Conservation (phyloP, 2,797 vertebrate species). For the Spondyliosoma cantharus region DNA sequence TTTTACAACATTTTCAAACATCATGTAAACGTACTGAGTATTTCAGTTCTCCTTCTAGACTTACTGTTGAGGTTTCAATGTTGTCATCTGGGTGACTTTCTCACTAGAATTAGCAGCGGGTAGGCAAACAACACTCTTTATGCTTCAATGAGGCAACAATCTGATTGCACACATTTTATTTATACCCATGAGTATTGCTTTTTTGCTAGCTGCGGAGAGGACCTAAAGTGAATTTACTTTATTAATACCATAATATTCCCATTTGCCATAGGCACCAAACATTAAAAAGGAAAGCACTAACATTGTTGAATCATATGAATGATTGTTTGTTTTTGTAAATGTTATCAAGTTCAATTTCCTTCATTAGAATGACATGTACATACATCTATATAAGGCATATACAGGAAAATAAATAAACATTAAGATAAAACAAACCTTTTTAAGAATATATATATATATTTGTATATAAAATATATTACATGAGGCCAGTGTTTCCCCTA, state of each 20-base stretch:
- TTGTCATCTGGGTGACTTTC: too few relatives aligned
- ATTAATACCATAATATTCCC: not conserved
- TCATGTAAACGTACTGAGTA: too few relatives aligned
- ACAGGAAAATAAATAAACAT: not conserved
- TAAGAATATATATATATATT: too few relatives aligned
- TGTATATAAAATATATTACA: too few relatives aligned
- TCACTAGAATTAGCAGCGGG: too few relatives aligned
- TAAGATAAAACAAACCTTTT: not conserved
- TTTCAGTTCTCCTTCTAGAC: too few relatives aligned
- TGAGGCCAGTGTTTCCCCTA: too few relatives aligned
- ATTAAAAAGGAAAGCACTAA: not conserved
- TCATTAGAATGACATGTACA: not conserved
- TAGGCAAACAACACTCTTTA: too few relatives aligned
- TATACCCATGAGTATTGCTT: not conserved
- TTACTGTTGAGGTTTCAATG: too few relatives aligned
- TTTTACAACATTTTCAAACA: too few relatives aligned
- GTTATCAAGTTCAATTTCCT: not conserved
- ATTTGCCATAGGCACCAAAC: not conserved
- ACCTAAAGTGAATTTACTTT: not conserved
- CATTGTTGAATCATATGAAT: not conserved
- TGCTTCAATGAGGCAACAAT: too few relatives aligned
- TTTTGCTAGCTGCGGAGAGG: not conserved
- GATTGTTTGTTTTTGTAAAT: not conserved
- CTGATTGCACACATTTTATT: not conserved
- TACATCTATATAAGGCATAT: not conserved